Conservation (phyloP, 2,797 vertebrate genomes). For the Fundulus diaphanus region DNA sequence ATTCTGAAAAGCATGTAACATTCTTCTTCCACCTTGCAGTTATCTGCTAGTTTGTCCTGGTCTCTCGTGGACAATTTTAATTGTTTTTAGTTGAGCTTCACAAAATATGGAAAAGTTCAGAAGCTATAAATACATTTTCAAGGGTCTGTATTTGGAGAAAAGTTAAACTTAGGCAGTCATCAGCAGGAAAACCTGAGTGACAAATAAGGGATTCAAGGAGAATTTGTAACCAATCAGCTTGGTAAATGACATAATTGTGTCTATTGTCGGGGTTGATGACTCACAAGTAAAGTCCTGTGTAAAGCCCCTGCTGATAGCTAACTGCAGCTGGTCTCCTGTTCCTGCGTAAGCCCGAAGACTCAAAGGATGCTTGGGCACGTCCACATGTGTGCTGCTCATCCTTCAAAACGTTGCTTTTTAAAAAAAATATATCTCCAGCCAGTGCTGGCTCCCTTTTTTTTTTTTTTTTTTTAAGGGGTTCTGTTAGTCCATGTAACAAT, state of each 20-base stretch:
- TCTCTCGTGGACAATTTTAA: background rate
- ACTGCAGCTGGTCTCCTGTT: background rate
- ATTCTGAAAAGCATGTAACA: background rate
- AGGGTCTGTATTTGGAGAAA: background rate
- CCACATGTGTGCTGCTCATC: background rate
- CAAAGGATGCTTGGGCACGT: background rate
- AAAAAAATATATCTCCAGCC: background rate
- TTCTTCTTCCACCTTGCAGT: background rate
- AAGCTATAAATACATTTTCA: background rate
- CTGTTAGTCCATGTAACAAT: slow-evolving; percentile 14
- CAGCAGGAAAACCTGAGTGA: background rate
- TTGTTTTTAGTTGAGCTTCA: background rate
- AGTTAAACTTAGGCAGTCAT: background rate
- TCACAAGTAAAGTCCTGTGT: slow-evolving; percentile 28
- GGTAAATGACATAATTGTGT: background rate
- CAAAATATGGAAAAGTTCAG: background rate
- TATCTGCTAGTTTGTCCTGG: background rate
- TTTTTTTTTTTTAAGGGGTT: slow-evolving; percentile 8
- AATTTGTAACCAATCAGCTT: background rate
- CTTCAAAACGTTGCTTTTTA: slow-evolving; percentile 1
- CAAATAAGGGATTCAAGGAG: background rate
- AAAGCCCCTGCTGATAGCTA: slow-evolving; percentile 8
- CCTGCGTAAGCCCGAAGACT: background rate
- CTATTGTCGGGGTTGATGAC: slow-evolving; percentile 36
- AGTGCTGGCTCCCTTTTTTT: background rate